Conservation (phyloP, 2,888 invertebrate genomes). For the Rapana venosa region DNA sequence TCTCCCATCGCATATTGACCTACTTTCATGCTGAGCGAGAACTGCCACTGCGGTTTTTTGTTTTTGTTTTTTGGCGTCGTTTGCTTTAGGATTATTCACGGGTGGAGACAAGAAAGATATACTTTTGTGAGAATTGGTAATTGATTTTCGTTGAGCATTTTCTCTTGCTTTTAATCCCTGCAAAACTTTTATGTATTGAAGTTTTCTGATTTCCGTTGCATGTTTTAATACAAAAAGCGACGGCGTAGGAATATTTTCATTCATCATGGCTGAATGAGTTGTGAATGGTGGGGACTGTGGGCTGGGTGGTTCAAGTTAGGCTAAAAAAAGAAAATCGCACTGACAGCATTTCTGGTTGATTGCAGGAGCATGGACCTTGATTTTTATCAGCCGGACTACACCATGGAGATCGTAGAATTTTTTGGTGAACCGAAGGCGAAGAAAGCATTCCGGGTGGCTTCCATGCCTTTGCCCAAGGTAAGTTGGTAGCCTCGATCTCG, state of each 20-base stretch:
- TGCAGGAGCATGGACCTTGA: slow-evolving; percentile 51
- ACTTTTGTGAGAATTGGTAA: neutral
- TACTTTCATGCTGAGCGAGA: slow-evolving; percentile 35
- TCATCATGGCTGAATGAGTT: slow-evolving; percentile 43
- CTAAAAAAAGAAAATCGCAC: neutral
- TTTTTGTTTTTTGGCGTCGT: slow-evolving; percentile 10
- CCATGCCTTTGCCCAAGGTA: slow-evolving; percentile 44
- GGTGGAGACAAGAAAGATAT: neutral
- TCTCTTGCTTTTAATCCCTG: neutral
- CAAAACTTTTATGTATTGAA: neutral
- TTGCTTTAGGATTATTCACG: neutral
- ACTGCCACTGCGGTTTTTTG: neutral
- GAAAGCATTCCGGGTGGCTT: slow-evolving; percentile 34
- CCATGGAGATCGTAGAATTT: slow-evolving; percentile 50
- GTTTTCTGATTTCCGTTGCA: neutral
- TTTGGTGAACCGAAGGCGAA: slow-evolving; percentile 39
- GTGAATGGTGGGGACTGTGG: slow-evolving; percentile 25
- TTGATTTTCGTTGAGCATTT: neutral
- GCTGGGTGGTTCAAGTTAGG: neutral
- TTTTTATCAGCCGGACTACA: slow-evolving; percentile 48
- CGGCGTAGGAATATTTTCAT: slow-evolving; percentile 43
- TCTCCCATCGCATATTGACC: slow-evolving; percentile 42
- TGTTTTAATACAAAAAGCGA: slow-evolving; percentile 5
- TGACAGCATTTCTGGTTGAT: slow-evolving; percentile 22
- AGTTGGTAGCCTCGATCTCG: slow-evolving; percentile 42